Conservation (phyloP, 2,888 invertebrate species). For the Amorpha juglandis region DNA sequence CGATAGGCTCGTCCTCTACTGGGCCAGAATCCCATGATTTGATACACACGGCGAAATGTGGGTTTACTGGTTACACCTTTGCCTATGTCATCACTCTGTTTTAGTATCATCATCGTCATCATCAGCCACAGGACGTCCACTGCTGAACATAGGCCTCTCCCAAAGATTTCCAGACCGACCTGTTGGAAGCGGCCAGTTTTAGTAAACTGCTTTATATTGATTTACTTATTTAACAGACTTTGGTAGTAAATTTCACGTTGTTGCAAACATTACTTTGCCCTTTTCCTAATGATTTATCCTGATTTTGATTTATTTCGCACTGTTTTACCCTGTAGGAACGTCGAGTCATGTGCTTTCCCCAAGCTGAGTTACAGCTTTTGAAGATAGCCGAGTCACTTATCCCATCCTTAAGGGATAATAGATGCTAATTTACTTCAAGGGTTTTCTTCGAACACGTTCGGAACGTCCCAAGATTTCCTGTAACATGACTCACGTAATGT, state of each 20-base stretch:
- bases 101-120: no score
- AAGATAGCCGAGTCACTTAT: conserved; percentile 9
- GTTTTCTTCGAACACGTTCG: conserved; percentile 13
- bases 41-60: no score
- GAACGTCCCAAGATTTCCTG: conserved; percentile 2
- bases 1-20: no score
- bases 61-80: no score
- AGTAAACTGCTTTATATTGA: neutral
- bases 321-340: neutral
- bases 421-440: conserved; percentile 15
- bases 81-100: no score
- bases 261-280: neutral
- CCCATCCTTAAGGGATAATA: neutral
- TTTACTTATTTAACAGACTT: neutral
- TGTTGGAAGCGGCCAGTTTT: no score
- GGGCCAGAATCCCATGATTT: no score
- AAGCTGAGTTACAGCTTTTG: neutral
- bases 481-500: conserved; percentile 3
- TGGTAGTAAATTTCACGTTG: neutral
- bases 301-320: neutral
- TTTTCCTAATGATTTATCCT: neutral
- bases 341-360: conserved; percentile 4
- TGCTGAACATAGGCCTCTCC: no score
- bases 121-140: no score
- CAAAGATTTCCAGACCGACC: no score